A percentile compares a stretch with the other conserved stretches of the same genome.
Evolutionary conservation across 1,140 invertebrate genomes (phyloP).

Genomic region (Reticulitermes speratus): DNA sequence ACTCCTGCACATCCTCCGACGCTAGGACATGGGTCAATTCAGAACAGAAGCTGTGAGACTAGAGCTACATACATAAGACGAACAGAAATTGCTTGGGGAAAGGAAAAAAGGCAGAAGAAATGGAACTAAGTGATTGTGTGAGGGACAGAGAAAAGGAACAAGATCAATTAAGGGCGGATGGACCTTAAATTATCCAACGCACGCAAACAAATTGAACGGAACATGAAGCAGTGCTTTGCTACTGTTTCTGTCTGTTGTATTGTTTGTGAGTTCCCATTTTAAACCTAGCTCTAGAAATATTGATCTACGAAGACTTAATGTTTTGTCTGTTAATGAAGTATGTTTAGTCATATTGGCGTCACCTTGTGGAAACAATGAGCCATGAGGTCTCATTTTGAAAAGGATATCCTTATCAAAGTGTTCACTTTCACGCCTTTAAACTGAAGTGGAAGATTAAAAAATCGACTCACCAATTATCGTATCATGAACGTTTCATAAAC

Average conservation of each 20-base stretch:
- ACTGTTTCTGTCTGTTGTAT: background rate
- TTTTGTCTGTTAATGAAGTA: background rate
- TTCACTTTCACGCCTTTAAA: too few relatives aligned
- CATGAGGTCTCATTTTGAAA: background rate
- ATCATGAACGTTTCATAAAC: too few relatives aligned
- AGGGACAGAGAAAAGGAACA: background rate
- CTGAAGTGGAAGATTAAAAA: too few relatives aligned
- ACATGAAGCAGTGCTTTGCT: background rate
- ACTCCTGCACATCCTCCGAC: background rate
- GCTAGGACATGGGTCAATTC: background rate
- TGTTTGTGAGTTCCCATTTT: background rate
- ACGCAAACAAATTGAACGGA: background rate
- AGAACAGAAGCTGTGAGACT: background rate
- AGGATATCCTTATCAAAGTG: too few relatives aligned
- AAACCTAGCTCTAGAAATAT: background rate
- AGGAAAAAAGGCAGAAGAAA: background rate
- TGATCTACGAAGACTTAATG: background rate
- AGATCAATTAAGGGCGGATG: background rate
- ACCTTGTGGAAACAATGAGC: background rate
- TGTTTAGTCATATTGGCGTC: background rate
- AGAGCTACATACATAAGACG: conserved; percentile 9
- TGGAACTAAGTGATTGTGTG: conserved; percentile 27
- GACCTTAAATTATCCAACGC: background rate
- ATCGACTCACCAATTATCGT: too few relatives aligned
- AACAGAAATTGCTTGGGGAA: background rate